A percentile compares a stretch with the other conserved stretches of the same genome.
Evolutionary conservation across 2,888 invertebrate species (phyloP).

Genomic region (Apantesis nais): DNA sequence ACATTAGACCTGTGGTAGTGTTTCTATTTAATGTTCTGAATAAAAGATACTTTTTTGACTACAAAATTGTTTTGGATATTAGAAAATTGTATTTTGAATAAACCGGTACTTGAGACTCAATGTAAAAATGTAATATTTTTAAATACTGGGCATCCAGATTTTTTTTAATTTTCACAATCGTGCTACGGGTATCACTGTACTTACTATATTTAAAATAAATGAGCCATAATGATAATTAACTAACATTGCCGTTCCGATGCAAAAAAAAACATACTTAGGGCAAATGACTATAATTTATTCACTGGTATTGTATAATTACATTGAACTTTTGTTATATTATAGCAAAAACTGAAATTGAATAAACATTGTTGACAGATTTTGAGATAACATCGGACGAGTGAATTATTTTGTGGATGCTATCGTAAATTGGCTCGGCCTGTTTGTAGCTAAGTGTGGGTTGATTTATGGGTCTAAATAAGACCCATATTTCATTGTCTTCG

Average conservation of each 20-base stretch:
- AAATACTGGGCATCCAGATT: too few relatives aligned
- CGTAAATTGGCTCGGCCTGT: not conserved
- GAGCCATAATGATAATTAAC: slow-evolving; percentile 39
- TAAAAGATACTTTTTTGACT: not conserved
- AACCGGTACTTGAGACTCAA: too few relatives aligned
- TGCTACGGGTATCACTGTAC: too few relatives aligned
- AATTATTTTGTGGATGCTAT: not conserved
- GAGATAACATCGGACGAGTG: not conserved
- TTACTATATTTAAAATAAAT: too few relatives aligned
- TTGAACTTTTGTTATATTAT: slow-evolving; percentile 39
- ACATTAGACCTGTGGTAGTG: not conserved
- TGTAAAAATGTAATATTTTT: too few relatives aligned
- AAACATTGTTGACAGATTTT: slow-evolving; percentile 21
- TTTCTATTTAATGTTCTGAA: not conserved
- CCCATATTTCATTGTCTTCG: not conserved
- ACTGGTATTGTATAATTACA: slow-evolving; percentile 43
- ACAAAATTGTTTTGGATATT: too few relatives aligned
- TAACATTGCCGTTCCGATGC: slow-evolving; percentile 34
- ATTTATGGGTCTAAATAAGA: not conserved
- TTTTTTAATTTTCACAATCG: too few relatives aligned
- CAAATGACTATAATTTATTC: slow-evolving; percentile 48
- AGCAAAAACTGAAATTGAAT: slow-evolving; percentile 13
- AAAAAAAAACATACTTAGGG: slow-evolving; percentile 44
- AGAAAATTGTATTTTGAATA: too few relatives aligned
- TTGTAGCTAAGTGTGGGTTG: not conserved